Evolutionary conservation across 2,888 invertebrate genomes (phyloP), one percentile per base, ranked within the genome.

Genomic region (Invenusta paracnida): DNA sequence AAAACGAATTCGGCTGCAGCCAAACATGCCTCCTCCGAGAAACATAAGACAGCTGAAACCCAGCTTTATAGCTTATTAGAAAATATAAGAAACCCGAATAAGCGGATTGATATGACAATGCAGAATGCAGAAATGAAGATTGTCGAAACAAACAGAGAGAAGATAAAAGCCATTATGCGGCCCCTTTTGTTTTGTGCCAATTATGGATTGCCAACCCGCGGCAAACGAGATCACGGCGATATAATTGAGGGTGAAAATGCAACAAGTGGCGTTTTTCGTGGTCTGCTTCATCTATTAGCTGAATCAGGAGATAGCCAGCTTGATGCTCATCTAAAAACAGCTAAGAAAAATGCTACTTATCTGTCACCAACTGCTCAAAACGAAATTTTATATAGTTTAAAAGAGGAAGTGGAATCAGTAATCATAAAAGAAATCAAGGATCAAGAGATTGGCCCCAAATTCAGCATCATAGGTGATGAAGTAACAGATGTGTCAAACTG

Each of bases 61-160:
- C 25, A n/a, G 11, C 73, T 73, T 73, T 73, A n/a, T 23, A 23
- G 73, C 73, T 73, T 73, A n/a, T 73, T 73, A 73, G 73, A 73
- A 73, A 73, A 5, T n/a, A 5, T n/a, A 73, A 23, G 17, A 73
- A 73, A 73, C 25, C 73, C 27, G 11, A n/a, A 5, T 5, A 73
- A 73, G 25, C 73, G 73, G 73, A 73, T 73, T 23, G 27, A 73
- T 73, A 73, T 73, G 73, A 73, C 73, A n/a, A 73, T 73, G 73
- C 11, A 73, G 25, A 73, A 73, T 5, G 73, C 73, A 5, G 17
- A 73, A 73, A 23, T 73, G 11, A 23, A 73, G 25, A 5, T 73
- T 73, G 25, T 73, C 73, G 25, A 73, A 73, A 23, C 73, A 73
- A 73, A 73, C 25, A 73, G 73, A 73, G 73, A 73, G 25, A 73